Conservation (phyloP, 2,888 invertebrate genomes). For the Conomelus anceps region DNA sequence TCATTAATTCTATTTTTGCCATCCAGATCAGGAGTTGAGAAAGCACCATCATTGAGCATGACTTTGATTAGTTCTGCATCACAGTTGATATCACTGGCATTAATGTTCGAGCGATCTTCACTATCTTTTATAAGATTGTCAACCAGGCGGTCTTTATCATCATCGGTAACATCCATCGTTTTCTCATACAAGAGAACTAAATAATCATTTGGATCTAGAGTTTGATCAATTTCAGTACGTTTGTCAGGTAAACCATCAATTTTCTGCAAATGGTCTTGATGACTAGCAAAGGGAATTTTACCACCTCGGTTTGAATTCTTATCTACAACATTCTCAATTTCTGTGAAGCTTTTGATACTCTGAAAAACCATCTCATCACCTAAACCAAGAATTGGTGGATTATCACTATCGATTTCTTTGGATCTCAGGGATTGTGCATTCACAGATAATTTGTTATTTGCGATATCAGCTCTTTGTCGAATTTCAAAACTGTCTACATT, state of each 20-base stretch:
- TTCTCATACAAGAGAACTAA: not conserved
- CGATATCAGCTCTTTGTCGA: not conserved
- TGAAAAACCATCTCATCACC: conserved; percentile 22
- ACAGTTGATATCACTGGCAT: conserved; percentile 7
- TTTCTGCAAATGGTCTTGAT: not conserved
- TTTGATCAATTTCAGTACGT: not conserved
- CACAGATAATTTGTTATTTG: not conserved
- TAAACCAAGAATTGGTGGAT: conserved; percentile 18
- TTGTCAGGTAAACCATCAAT: not conserved
- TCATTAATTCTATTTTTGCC: too few relatives aligned
- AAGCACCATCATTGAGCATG: too few relatives aligned
- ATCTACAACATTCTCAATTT: not conserved
- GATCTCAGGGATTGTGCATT: not conserved
- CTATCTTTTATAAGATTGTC: conserved; percentile 18
- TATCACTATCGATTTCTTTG: not conserved
- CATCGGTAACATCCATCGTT: conserved; percentile 19
- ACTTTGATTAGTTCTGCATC: too few relatives aligned
- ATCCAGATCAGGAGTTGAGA: too few relatives aligned
- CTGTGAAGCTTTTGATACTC: conserved; percentile 7
- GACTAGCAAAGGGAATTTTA: not conserved
- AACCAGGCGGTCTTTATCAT: conserved; percentile 15
- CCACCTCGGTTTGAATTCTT: too few relatives aligned
- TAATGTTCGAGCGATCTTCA: conserved; percentile 7
- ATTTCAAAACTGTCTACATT: not conserved
- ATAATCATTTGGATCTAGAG: not conserved